phyloP scores from a whole-genome alignment of 2,888 invertebrate genomes.

The Drosophila paracracens region DNA sequence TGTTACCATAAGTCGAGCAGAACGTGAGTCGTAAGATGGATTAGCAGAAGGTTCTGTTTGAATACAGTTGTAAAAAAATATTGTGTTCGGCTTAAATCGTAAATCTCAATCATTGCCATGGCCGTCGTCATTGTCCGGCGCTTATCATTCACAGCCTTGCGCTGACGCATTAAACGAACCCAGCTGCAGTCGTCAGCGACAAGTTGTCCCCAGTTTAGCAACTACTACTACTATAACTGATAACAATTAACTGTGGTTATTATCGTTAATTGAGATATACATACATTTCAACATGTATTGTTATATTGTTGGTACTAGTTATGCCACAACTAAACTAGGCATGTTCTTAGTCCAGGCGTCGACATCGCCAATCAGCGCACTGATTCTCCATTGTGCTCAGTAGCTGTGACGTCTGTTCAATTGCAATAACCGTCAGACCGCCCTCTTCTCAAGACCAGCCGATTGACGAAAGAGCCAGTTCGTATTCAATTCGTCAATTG shows the following conservation, averaged over 20 bases:
- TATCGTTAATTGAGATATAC: slow-evolving; percentile 71
- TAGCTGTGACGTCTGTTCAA: slow-evolving; percentile 49
- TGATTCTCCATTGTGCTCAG: slow-evolving; percentile 39
- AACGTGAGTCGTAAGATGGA: slow-evolving; percentile 13
- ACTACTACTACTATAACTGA: slow-evolving; percentile 32
- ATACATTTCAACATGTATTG: slow-evolving; percentile 32
- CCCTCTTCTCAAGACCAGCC: slow-evolving; percentile 42
- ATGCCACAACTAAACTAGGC: slow-evolving; percentile 43
- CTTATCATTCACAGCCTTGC: slow-evolving; percentile 50
- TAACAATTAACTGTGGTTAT: slow-evolving; percentile 71
- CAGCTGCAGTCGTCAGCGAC: slow-evolving; percentile 24
- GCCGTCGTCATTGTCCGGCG: slow-evolving; percentile 27
- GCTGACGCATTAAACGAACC: slow-evolving; percentile 64
- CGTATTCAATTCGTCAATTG: slow-evolving; percentile 61
- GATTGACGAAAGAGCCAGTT: slow-evolving; percentile 56
- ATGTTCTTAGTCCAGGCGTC: slow-evolving; percentile 40
- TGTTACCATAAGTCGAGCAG: slow-evolving; percentile 37
- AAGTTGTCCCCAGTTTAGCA: slow-evolving; percentile 48
- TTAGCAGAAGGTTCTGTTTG: slow-evolving; percentile 1
- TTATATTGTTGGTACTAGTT: slow-evolving; percentile 39
- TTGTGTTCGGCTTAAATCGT: slow-evolving; percentile 15
- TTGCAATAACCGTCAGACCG: slow-evolving; percentile 21
- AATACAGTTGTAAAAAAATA: slow-evolving; percentile 3
- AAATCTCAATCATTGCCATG: slow-evolving; percentile 38
- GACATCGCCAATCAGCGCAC: slow-evolving; percentile 49